Evolutionary conservation across 2,797 vertebrate species (phyloP), one percentile per base, ranked within the genome.

Genomic region (Parambassis ranga): DNA sequence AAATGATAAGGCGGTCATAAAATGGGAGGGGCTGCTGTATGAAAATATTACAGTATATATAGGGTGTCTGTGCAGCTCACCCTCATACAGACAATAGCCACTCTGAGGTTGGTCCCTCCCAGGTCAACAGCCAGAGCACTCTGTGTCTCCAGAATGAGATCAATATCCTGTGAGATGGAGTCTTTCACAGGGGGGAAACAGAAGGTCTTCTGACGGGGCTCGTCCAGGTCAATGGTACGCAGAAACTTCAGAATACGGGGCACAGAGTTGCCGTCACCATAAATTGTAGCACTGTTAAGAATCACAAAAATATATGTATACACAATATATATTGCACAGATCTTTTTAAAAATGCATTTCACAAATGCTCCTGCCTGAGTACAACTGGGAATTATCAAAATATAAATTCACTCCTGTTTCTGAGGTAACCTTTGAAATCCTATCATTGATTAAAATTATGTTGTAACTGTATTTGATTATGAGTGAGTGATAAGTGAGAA

Each of bases 181-280:
- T 98, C 95, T 71, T 95, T 96, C 44, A 98, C 95, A 0, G 93
- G 88, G 35, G 97, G 97, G 82, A 99, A 99, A 81, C 96, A 95
- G 87, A 99, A 99, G 49, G 95, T 96, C 92, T 99, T 99, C 82
- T 99, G 97, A 37, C 99, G 83, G 13, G 97, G 95, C 79, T 98
- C 95, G 2, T 93, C 87, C 38, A 98, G 92, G 82, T 96, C 92
- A 64, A 99, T 94, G 47, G 91, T 87, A 69, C 91, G 94, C 43
- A 99, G 90, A 84, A 99, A 99, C 88, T 98, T 98, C 70, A 99
- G 89, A 85, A 99, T 98, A 53, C 97, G 94, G 57, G 94, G 93
- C 55, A 99, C 97, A 1, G 97, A 95, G 60, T 94, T 96, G 28
- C 97, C 97, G 53, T 99, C 97, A 1, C 97, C 97, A 48, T 99